phyloP scores from a whole-genome alignment of 2,113 vertebrate genomes.

The Eudyptes chrysolophus region DNA sequence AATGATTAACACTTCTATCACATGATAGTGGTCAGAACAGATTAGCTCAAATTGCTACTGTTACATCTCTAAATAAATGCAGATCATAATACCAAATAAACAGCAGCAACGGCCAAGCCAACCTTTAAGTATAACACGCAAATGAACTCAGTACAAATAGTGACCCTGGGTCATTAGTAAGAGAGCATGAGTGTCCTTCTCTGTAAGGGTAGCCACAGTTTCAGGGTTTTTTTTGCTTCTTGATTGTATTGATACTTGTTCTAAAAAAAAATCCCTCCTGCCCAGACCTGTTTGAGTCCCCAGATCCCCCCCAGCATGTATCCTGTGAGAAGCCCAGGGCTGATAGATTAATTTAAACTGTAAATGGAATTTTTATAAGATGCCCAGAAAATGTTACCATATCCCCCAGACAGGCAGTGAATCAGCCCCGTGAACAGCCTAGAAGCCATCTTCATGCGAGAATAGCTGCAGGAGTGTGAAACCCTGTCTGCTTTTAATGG shows the following conservation, averaged over 20 bases:
- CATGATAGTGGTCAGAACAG: background rate
- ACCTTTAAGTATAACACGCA: background rate
- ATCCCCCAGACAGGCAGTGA: background rate
- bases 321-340: background rate
- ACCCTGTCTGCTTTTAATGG: background rate
- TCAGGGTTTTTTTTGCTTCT: background rate
- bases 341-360: background rate
- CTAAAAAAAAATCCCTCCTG: background rate
- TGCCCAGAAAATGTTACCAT: rapidly evolving
- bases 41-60: background rate
- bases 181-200: no score
- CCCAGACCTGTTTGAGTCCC: background rate
- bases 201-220: rapidly evolving
- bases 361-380: background rate
- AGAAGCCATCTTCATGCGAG: background rate
- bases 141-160: background rate
- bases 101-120: background rate
- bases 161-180: background rate
- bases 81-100: background rate
- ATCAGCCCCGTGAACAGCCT: background rate
- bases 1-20: background rate
- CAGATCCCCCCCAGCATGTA: rapidly evolving
- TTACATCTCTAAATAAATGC: background rate
- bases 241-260: background rate
- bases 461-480: background rate